Percentiles rank a stretch among this genome's conserved stretches.
Evolutionary conservation across 1,140 invertebrate genomes (phyloP).

Genomic region (Diabrotica undecimpunctata): DNA sequence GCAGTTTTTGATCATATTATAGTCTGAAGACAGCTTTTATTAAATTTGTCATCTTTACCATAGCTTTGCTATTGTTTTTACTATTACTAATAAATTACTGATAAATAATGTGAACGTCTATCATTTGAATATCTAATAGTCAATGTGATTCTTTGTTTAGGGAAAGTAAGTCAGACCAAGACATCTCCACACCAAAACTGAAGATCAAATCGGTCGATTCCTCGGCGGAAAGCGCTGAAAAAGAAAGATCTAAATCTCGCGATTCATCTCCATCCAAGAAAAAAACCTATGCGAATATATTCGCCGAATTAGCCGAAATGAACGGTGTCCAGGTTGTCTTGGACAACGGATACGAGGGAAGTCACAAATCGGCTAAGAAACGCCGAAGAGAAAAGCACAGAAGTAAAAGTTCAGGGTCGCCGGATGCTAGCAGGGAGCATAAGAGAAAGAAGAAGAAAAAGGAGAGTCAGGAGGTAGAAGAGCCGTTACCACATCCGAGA

Average conservation of each 20-base stretch:
- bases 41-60: slow-evolving; percentile 16
- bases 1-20: too few species aligned
- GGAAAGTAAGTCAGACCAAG: slow-evolving; percentile 29
- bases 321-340: slow-evolving; percentile 30
- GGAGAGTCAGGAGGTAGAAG: slow-evolving; percentile 60
- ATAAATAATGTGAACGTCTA: too few species aligned
- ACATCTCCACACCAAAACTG: slow-evolving; percentile 53
- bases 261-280: not conserved
- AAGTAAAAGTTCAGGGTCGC: slow-evolving; percentile 60
- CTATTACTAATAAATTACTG: too few species aligned
- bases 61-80: too few species aligned
- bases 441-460: slow-evolving; percentile 72
- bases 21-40: slow-evolving; percentile 48
- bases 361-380: slow-evolving; percentile 53
- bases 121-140: slow-evolving; percentile 25
- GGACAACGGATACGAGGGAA: slow-evolving; percentile 26
- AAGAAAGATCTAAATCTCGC: not conserved
- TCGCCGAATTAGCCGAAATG: slow-evolving; percentile 1
- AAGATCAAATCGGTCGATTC: slow-evolving; percentile 57
- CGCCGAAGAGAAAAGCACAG: slow-evolving; percentile 66
- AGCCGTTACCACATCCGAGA: slow-evolving; percentile 60
- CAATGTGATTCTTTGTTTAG: slow-evolving; percentile 6
- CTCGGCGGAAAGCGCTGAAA: not conserved
- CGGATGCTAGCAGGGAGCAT: slow-evolving; percentile 62
- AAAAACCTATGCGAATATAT: not conserved